Evolutionary conservation across 2,797 vertebrate species (phyloP).

Genomic region (Premnoplex brunnescens): DNA sequence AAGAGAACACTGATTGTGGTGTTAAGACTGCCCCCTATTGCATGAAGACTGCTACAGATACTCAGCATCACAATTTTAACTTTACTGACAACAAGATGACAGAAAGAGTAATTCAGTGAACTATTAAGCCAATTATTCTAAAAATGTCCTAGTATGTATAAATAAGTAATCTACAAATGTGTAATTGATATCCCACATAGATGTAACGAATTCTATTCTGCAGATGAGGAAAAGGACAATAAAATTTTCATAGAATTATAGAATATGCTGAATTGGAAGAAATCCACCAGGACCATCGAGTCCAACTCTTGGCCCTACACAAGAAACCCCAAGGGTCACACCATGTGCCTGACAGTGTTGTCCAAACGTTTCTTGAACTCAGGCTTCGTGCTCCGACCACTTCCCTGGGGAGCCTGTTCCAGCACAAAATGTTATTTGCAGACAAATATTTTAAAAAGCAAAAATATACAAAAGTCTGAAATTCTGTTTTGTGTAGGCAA

Average conservation of each 20-base stretch:
- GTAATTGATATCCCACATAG: not conserved
- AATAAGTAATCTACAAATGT: not conserved
- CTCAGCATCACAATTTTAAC: not conserved
- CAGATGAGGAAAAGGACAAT: not conserved
- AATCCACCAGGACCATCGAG: accelerated
- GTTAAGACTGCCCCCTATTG: not conserved
- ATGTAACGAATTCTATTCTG: not conserved
- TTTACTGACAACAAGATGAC: not conserved
- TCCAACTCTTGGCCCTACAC: not conserved
- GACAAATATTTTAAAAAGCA: not conserved
- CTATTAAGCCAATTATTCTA: not conserved
- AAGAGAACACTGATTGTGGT: not conserved
- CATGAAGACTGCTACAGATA: not conserved
- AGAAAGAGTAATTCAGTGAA: not conserved
- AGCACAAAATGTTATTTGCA: not conserved
- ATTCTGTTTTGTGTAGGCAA: not conserved
- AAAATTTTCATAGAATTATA: not conserved
- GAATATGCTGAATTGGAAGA: not conserved
- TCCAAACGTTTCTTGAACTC: not conserved
- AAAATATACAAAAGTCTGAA: not conserved
- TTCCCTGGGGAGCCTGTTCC: not conserved
- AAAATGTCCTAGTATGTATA: not conserved
- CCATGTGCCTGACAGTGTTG: not conserved
- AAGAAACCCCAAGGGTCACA: not conserved
- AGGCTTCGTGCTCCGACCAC: not conserved